Base-by-base conservation (phyloP, 2,113 vertebrate genomes). In the Procavia capensis region DNA sequence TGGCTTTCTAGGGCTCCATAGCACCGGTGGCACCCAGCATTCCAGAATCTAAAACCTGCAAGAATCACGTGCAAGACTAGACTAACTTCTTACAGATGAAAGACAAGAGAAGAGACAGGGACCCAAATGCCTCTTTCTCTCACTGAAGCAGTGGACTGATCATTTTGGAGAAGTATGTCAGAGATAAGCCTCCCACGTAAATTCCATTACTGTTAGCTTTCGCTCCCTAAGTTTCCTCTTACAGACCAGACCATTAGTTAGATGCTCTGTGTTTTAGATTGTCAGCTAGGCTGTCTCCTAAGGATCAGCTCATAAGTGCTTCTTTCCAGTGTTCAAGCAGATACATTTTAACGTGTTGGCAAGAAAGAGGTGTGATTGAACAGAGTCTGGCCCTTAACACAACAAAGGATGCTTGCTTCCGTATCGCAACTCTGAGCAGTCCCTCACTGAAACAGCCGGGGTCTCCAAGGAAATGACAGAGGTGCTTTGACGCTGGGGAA, bases 1-100 rank as follows among this genome's bases (percentile, higher is more conserved):
- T 2, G 8, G 16, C 47, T 41, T 2, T 9, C 43, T 43, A 3
- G 6, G 11, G 22, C 45, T 16, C 6, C 1, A n/a, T 2, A 24
- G 39, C 36, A 5, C 43, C 39, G 2, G 70, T 25, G 50, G 25
- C 59, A 36, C 20, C 84, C 9, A 43, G 36, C 34, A 14, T 39
- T 61, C 54, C 47, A 36, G 22, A 50, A 29, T 43, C 29, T 36
- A 34, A 66, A 24, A 11, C 68, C 22, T 2, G 1, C 9, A 8
- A 57, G 34, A n/a, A 7, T 45, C 75, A 63, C 59, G 13, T 27
- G 1, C 16, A 89, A 70, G 6, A 61, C n/a, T 25, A n/a, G 2
- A 16, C 31, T 57, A 9, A 50, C 11, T n/a, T 63, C 72, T 34
- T 59, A 6, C 19, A 13, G 24, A 70, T 29, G 14, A 78, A 9